Evolutionary conservation across 1,140 invertebrate species (phyloP).

Genomic region (Aethina tumida): DNA sequence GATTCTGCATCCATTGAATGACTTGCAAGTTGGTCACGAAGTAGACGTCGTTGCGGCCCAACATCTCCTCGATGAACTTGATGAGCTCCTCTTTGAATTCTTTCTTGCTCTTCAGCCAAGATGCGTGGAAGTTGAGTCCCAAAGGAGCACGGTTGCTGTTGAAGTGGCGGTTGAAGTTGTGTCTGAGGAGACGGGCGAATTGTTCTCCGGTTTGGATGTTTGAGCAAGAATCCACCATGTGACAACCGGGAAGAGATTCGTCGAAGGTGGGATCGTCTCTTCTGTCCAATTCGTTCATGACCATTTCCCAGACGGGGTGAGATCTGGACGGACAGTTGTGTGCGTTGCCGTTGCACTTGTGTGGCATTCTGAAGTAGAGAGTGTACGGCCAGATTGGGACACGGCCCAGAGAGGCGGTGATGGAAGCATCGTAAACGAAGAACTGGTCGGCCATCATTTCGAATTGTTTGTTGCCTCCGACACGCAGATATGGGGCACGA

Average conservation of each 20-base stretch:
- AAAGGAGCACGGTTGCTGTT: slow-evolving; percentile 87
- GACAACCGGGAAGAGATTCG: slow-evolving; percentile 86
- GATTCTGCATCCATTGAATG: slow-evolving; percentile 94
- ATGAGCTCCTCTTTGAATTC: slow-evolving; percentile 89
- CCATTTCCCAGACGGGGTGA: slow-evolving; percentile 95
- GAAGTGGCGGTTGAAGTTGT: slow-evolving; percentile 94
- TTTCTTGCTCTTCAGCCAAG: slow-evolving; percentile 91
- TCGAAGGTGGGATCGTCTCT: slow-evolving; percentile 85
- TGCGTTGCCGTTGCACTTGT: slow-evolving; percentile 85
- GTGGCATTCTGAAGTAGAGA: slow-evolving; percentile 95
- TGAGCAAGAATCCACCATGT: slow-evolving; percentile 94
- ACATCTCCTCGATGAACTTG: slow-evolving; percentile 89
- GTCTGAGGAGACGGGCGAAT: slow-evolving; percentile 91
- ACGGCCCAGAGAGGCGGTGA: slow-evolving; percentile 85
- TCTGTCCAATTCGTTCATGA: slow-evolving; percentile 92
- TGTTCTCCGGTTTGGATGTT: slow-evolving; percentile 89
- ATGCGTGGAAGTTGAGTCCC: slow-evolving; percentile 91
- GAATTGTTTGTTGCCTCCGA: slow-evolving; percentile 94
- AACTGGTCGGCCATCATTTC: slow-evolving; percentile 97
- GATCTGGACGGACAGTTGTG: slow-evolving; percentile 86
- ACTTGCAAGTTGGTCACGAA: slow-evolving; percentile 97
- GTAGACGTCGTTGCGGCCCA: slow-evolving; percentile 85
- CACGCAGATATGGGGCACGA: slow-evolving; percentile 82
- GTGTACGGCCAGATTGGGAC: slow-evolving; percentile 95
- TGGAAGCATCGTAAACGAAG: slow-evolving; percentile 92